Percentiles rank a stretch among this genome's conserved stretches.
Conservation (phyloP, 2,888 invertebrate genomes). For the Flexamia atlantica region DNA sequence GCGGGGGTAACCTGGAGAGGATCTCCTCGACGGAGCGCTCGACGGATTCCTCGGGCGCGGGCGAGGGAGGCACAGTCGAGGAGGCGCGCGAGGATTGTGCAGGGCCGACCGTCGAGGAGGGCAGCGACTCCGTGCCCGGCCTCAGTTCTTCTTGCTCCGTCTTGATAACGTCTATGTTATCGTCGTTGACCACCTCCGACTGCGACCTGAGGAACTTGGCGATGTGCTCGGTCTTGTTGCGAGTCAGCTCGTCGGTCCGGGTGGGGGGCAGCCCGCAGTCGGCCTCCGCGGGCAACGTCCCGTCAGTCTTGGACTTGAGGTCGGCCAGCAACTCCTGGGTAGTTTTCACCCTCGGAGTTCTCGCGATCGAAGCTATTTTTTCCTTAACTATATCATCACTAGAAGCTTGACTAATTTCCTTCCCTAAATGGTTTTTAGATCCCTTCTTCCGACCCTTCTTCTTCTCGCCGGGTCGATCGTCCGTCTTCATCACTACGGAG, state of each 20-base stretch:
- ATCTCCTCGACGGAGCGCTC: slow-evolving; percentile 78
- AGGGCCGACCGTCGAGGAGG: slow-evolving; percentile 54
- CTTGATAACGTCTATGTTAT: slow-evolving; percentile 60
- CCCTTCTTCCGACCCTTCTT: slow-evolving; percentile 81
- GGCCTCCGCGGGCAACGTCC: slow-evolving; percentile 66
- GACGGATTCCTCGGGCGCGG: slow-evolving; percentile 74
- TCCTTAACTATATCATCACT: slow-evolving; percentile 77
- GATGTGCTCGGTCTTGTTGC: slow-evolving; percentile 74
- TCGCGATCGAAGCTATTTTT: slow-evolving; percentile 79
- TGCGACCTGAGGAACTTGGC: slow-evolving; percentile 73
- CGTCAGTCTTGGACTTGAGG: slow-evolving; percentile 67
- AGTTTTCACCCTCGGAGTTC: slow-evolving; percentile 83
- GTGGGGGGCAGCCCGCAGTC: slow-evolving; percentile 67
- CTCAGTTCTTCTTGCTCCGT: slow-evolving; percentile 44
- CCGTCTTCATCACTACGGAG: slow-evolving; percentile 68
- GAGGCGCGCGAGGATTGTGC: slow-evolving; percentile 59
- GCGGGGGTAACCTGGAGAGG: slow-evolving; percentile 81
- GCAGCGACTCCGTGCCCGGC: slow-evolving; percentile 54
- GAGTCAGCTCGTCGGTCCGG: slow-evolving; percentile 71
- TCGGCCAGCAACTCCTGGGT: slow-evolving; percentile 86
- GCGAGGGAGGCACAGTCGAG: slow-evolving; percentile 78
- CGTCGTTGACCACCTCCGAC: slow-evolving; percentile 65
- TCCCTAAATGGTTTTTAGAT: slow-evolving; percentile 75
- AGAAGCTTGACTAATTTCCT: slow-evolving; percentile 69
- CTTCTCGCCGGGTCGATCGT: slow-evolving; percentile 67